Conservation (phyloP, 2,797 vertebrate species). For the Scolopax rusticola region DNA sequence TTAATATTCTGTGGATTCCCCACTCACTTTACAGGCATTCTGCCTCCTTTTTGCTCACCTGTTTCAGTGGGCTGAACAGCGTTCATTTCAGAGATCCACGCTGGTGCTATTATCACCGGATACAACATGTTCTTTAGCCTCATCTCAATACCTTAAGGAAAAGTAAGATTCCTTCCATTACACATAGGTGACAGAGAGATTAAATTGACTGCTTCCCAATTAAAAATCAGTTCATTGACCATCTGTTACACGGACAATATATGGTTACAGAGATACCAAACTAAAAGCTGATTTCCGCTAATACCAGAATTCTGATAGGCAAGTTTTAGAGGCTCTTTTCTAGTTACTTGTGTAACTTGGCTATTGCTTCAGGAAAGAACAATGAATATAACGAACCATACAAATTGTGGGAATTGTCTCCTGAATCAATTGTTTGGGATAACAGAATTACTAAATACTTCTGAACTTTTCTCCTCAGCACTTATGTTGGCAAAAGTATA, state of each 20-base stretch:
- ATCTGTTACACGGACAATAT: neutral
- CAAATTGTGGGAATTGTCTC: neutral
- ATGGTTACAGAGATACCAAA: neutral
- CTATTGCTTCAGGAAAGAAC: neutral
- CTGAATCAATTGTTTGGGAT: neutral
- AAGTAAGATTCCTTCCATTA: conserved; percentile 14
- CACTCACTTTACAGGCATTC: neutral
- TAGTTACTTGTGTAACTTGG: neutral
- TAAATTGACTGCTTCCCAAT: neutral
- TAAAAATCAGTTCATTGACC: neutral
- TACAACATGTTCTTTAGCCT: conserved; percentile 94
- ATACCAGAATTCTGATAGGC: neutral
- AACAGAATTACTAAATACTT: neutral
- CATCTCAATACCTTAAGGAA: conserved; percentile 89
- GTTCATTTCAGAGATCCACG: conserved; percentile 89
- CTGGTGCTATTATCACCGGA: conserved; percentile 89
- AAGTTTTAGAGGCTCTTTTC: neutral
- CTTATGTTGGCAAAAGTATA: neutral
- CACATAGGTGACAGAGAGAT: neutral
- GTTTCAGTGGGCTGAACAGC: conserved; percentile 79
- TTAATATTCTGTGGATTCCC: neutral
- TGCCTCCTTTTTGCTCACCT: conserved; percentile 80
- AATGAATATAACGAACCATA: neutral
- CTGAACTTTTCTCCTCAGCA: neutral
- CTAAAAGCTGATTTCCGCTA: neutral